Evolutionary conservation across 2,888 invertebrate genomes (phyloP), one percentile per base, ranked within the genome.

Genomic region (Leucophenga maculata): DNA sequence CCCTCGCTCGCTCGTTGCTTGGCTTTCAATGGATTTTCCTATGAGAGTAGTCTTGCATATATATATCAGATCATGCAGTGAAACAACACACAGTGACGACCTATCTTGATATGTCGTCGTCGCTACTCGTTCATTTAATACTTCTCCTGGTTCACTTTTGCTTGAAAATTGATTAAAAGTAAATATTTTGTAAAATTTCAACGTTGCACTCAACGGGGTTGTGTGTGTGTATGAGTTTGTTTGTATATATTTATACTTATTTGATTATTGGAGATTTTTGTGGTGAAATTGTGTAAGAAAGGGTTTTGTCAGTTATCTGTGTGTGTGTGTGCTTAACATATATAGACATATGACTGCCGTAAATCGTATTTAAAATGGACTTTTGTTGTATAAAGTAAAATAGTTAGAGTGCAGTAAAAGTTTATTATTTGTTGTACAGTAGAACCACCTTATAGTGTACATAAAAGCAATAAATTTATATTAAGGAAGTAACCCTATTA

Each of bases 141-240:
- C 50, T 48, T 4, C 48, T 50, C 6, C 50, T 50, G 16, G 14
- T 18, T 50, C 18, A 13, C 50, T n/a, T 50, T 50, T 16, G 1
- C 22, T 48, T 48, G 46, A 48, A 64, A 64, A 64, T 64, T 64
- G 62, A 64, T 64, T 64, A 64, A 64, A 64, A 64, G 62, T 64
- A 64, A 64, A 64, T 64, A 64, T 64, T 48, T 64, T 64, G 39
- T 60, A 60, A 32, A 60, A 39, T 60, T 39, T 32, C 11, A 22
- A 26, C n/a, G 8, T 13, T 39, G 0, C 59, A 31, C 16, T n/a
- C n/a, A n/a, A n/a, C n/a, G 32, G n/a, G 9, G n/a, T 13, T 13
- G n/a, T 31, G 59, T 32, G 32, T 59, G 32, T 59, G 59, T n/a
- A n/a, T n/a, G n/a, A n/a, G n/a, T 60, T 31, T 60, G 60, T 60